Percentiles rank a stretch among this genome's conserved stretches.
These are phyloP conservation scores for Platanista minor DNA, from an alignment of 2,113 vertebrate genomes.

Conservation along the genomic window DNA sequence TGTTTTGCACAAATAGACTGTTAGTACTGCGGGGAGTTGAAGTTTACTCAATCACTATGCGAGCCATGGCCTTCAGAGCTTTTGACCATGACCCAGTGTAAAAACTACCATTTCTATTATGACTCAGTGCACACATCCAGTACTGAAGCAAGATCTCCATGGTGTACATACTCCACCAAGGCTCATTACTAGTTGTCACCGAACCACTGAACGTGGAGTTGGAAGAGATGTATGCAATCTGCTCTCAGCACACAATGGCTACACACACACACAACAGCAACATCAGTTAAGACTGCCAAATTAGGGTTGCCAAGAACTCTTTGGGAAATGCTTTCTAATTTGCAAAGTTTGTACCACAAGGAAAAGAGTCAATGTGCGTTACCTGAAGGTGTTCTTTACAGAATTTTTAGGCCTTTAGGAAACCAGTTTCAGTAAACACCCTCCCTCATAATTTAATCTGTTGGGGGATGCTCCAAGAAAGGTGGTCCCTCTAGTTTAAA, in stretches of 20 bases:
- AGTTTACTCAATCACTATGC: background rate
- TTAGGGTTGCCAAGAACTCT: background rate
- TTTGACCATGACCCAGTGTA: conserved; percentile 7
- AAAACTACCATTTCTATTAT: conserved; percentile 23
- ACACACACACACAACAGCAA: background rate
- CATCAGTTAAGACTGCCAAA: background rate
- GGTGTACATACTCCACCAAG: background rate
- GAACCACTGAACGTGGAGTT: background rate
- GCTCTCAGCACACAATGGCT: background rate
- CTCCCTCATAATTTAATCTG: background rate
- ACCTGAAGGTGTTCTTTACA: background rate
- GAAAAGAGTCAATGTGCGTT: background rate
- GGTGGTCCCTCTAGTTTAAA: background rate
- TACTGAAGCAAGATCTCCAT: background rate
- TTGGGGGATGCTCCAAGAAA: background rate
- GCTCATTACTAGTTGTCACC: background rate
- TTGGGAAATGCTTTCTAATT: background rate
- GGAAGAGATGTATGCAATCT: background rate
- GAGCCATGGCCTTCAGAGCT: background rate
- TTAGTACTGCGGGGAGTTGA: background rate
- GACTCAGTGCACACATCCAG: background rate
- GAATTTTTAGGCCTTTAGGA: background rate
- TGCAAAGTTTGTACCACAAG: background rate
- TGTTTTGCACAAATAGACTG: conserved; percentile 13
- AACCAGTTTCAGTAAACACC: background rate